A percentile compares a stretch with the other conserved stretches of the same genome.
Conservation (phyloP, 2,113 vertebrate species). For the Erpornis zantholeuca region DNA sequence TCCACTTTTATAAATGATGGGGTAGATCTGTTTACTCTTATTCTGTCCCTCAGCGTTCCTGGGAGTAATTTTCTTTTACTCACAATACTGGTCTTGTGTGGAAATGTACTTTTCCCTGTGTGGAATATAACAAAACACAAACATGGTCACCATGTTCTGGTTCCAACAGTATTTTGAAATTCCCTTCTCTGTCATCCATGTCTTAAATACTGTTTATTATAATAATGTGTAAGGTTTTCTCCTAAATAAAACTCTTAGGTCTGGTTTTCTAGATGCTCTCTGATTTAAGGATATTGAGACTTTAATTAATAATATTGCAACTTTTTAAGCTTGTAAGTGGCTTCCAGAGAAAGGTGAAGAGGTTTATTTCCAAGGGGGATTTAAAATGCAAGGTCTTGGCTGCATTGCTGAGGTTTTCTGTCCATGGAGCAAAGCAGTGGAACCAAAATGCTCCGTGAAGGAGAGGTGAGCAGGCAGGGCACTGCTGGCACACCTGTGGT, state of each 20-base stretch:
- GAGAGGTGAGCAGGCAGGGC: neutral
- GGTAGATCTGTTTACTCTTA: neutral
- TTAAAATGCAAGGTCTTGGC: neutral
- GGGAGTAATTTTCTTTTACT: neutral
- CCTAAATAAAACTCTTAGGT: neutral
- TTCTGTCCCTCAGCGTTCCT: neutral
- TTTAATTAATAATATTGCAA: slow-evolving; percentile 5
- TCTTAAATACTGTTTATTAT: neutral
- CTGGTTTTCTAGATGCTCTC: neutral
- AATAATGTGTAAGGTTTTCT: neutral
- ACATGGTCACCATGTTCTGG: neutral
- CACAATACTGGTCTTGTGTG: neutral
- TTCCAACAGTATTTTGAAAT: neutral
- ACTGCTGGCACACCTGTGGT: neutral
- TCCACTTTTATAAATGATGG: neutral
- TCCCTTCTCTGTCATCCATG: neutral
- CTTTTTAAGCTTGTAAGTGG: slow-evolving; percentile 44
- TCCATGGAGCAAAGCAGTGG: neutral
- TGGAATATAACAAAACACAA: neutral
- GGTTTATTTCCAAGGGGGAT: slow-evolving; percentile 1
- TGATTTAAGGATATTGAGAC: slow-evolving; percentile 18
- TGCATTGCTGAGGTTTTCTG: neutral
- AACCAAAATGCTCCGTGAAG: neutral
- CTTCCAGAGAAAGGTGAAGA: slow-evolving; percentile 30
- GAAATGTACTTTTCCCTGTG: neutral